These are phyloP conservation scores for Drymonia ruficornis DNA, from an alignment of 2,888 invertebrate species.

Conservation along the genomic window DNA sequence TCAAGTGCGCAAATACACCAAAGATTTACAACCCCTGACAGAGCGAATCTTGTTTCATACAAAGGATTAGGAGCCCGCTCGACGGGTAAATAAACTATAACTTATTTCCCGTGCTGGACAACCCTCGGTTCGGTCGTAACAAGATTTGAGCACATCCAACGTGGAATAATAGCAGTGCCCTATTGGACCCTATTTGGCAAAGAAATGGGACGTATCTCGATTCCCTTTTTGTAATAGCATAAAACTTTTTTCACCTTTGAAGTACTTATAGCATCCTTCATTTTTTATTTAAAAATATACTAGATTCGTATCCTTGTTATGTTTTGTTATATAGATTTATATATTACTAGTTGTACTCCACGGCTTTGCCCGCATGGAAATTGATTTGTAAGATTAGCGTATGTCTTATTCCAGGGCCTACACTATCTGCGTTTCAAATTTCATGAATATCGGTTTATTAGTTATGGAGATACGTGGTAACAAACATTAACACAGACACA, in stretches of 20 bases:
- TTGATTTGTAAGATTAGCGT: too few species aligned
- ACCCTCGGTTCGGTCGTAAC: constrained; percentile 53
- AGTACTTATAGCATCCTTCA: constrained; percentile 22
- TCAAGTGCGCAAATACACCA: background rate
- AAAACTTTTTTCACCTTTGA: constrained; percentile 33
- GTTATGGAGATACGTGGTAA: too few species aligned
- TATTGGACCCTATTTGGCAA: constrained; percentile 39
- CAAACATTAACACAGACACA: too few species aligned
- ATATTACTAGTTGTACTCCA: too few species aligned
- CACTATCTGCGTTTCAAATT: too few species aligned
- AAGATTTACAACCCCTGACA: constrained; percentile 16
- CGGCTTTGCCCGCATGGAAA: too few species aligned
- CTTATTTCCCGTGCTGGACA: constrained; percentile 44
- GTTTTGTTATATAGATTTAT: too few species aligned
- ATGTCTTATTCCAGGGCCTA: too few species aligned
- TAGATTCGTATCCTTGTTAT: too few species aligned
- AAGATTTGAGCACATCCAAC: constrained; percentile 60
- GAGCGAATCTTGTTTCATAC: constrained; percentile 36
- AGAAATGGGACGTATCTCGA: constrained; percentile 34
- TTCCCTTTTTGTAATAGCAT: constrained; percentile 42
- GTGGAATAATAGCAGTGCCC: constrained; percentile 50
- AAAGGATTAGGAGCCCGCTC: constrained; percentile 38
- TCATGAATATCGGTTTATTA: too few species aligned
- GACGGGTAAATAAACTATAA: constrained; percentile 53
- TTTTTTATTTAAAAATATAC: background rate